Conservation (phyloP, 2,888 invertebrate genomes). For the Phaedon cochleariae region DNA sequence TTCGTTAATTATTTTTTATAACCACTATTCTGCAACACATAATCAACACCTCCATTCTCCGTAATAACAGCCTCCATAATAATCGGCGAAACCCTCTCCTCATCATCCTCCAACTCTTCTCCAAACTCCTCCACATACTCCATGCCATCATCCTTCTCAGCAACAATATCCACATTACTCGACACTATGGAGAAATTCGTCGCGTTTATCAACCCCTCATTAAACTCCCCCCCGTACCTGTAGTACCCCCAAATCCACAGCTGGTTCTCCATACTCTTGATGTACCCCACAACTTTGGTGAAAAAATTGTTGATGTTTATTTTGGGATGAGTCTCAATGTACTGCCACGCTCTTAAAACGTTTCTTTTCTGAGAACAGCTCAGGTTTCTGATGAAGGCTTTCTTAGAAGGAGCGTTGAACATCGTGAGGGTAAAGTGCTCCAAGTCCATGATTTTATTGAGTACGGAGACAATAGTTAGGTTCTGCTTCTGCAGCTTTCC, state of each 20-base stretch:
- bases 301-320: constrained; percentile 59
- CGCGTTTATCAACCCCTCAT: constrained; percentile 55
- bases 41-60: constrained; percentile 45
- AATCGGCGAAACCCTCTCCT: constrained; percentile 40
- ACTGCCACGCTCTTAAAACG: constrained; percentile 58
- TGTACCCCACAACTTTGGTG: constrained; percentile 51
- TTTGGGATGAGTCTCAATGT: constrained; percentile 57
- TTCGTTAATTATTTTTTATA: background rate
- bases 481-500: constrained; percentile 48
- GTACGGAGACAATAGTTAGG: constrained; percentile 47
- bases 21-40: constrained; percentile 37
- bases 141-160: constrained; percentile 12
- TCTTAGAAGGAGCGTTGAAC: constrained; percentile 50
- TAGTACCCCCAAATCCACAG: constrained; percentile 61
- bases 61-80: constrained; percentile 54
- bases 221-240: constrained; percentile 48
- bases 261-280: constrained; percentile 60
- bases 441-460: constrained; percentile 54
- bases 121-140: constrained; percentile 31
- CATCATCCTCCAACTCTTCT: constrained; percentile 47
- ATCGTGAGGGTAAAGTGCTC: constrained; percentile 53
- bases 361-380: constrained; percentile 58
- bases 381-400: constrained; percentile 54
- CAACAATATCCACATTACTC: constrained; percentile 21
- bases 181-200: constrained; percentile 50